A percentile compares a stretch with the other conserved stretches of the same genome.
Conservation (phyloP, 1,140 invertebrate species). For the Liolophura sinensis region DNA sequence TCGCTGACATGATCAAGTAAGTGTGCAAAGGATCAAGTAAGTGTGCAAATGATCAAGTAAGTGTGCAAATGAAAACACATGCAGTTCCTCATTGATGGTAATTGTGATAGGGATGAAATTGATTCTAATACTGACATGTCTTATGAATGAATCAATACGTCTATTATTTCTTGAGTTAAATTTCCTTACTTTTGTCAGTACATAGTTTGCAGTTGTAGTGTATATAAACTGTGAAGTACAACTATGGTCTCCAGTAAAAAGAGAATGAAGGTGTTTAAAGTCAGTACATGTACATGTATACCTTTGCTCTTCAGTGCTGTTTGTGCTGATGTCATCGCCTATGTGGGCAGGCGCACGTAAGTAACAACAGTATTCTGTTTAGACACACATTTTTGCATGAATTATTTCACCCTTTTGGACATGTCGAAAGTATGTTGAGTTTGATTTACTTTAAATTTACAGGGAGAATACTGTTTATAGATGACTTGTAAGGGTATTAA, state of each 20-base stretch:
- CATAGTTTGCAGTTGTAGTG: not conserved
- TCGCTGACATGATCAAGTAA: constrained; percentile 58
- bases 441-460: not conserved
- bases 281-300: constrained; percentile 6
- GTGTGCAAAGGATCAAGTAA: constrained; percentile 15
- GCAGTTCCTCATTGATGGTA: not conserved
- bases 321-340: constrained; percentile 55
- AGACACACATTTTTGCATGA: not conserved
- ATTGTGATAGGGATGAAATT: not conserved
- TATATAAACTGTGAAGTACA: not conserved
- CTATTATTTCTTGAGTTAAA: not conserved
- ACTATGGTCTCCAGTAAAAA: too few species aligned
- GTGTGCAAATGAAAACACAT: constrained; percentile 11
- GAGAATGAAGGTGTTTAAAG: too few species aligned
- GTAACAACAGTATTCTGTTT: constrained; percentile 7
- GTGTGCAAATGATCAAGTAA: too few species aligned
- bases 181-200: not conserved
- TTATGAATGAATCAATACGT: too few species aligned
- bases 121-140: not conserved
- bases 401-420: constrained; percentile 1
- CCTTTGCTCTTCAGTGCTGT: constrained; percentile 45
- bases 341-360: constrained; percentile 50
- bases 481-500: too few species aligned
- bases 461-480: not conserved
- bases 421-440: not conserved